Evolutionary conservation across 1,140 invertebrate species (phyloP), one percentile per base, ranked within the genome.

Genomic region (Zaprionus vittiger): DNA sequence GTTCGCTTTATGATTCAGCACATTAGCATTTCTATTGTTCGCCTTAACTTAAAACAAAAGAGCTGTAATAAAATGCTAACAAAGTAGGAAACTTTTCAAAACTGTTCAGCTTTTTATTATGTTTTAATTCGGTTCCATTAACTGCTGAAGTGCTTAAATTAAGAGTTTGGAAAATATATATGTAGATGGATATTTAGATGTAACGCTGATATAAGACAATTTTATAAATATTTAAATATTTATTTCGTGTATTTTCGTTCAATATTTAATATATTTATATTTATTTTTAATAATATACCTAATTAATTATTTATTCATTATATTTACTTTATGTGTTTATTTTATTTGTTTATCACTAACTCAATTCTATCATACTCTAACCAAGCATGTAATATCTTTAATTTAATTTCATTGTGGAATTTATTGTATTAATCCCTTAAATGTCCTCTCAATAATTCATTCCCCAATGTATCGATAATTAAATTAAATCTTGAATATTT

Each of bases 1-100:
- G 74, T 73, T 64, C 49, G 31, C 31, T 54, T 74, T 78, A 62
- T 74, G 69, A 77, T 68, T 65, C 62, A 59, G 55, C n/a, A 31
- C 61, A 60, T 82, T 70, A 56, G 55, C 54, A 67, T 78, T 69
- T 74, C 34, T 57, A 69, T 74, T 62, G 49, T 37, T 47, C 7
- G 2, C 3, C 57, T 26, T 67, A 68, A 66, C 41, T 49, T 52
- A 34, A 64, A 60, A 60, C 34, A 38, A 52, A 47, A 17, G 41
- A 67, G n/a, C 2, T 55, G 47, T 61, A 24, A 68, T 73, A 41
- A 67, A 73, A 54, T 28, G 17, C 2, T 41, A 14, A 63, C 11
- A 9, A 12, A 41, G 15, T 56, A 54, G 22, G 44, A 47, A 28
- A 31, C 55, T 59, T 47, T 49, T 63, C 6, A 41, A 41, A 38